A percentile compares a stretch with the other conserved stretches of the same genome.
Conservation (phyloP, 2,797 vertebrate genomes). For the Lagocephalus sceleratus region DNA sequence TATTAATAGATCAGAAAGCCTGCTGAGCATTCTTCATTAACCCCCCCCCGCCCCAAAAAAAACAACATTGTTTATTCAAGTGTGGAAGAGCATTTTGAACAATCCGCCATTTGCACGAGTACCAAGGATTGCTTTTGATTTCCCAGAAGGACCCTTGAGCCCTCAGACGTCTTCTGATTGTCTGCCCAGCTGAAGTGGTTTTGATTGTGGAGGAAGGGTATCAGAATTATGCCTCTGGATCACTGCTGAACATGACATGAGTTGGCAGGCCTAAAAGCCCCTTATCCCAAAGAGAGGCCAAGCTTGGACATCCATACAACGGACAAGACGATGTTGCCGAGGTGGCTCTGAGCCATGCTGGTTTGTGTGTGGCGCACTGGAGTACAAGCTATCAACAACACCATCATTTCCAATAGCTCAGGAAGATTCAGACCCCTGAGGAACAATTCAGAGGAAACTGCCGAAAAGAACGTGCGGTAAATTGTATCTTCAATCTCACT, state of each 20-base stretch:
- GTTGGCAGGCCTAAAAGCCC: conserved; percentile 65
- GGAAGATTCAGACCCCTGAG: conserved; percentile 56
- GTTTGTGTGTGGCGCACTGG: conserved; percentile 61
- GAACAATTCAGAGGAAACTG: conserved; percentile 48
- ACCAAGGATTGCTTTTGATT: conserved; percentile 60
- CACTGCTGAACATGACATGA: conserved; percentile 69
- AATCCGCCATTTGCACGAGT: conserved; percentile 52
- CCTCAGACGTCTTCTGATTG: conserved; percentile 54
- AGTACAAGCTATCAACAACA: conserved; percentile 69
- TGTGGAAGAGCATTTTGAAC: conserved; percentile 36
- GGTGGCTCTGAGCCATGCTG: conserved; percentile 70
- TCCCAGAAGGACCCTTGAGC: conserved; percentile 60
- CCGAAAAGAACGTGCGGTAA: conserved; percentile 27
- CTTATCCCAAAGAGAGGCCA: conserved; percentile 48
- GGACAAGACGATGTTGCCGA: conserved; percentile 56
- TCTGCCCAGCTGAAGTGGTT: conserved; percentile 54
- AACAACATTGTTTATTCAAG: conserved; percentile 1
- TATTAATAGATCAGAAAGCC: conserved; percentile 28
- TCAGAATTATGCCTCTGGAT: conserved; percentile 61
- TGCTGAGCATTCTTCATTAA: not conserved
- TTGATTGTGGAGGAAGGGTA: conserved; percentile 49
- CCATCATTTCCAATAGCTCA: conserved; percentile 64
- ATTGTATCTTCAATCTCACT: conserved; percentile 29
- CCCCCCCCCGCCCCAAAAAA: not conserved
- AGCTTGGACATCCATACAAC: conserved; percentile 40